Conservation (phyloP, 2,888 invertebrate genomes). For the Uropetala carovei region DNA sequence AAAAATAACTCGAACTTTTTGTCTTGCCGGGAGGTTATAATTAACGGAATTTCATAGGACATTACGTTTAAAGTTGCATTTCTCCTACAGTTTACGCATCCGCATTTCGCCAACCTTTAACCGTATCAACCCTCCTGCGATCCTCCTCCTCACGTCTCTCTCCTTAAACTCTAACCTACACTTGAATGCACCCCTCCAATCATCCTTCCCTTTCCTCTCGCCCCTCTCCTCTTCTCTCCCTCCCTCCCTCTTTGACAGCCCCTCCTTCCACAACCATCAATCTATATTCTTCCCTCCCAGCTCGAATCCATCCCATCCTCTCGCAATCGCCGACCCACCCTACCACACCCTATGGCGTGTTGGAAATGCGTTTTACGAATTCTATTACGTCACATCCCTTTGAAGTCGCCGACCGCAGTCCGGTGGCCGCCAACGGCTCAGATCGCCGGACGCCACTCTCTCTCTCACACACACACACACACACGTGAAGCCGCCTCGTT, state of each 20-base stretch:
- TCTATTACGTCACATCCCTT: constrained; percentile 23
- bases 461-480: not conserved
- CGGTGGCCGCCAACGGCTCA: constrained; percentile 19
- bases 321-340: not conserved
- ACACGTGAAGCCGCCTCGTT: too few relatives aligned
- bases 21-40: too few relatives aligned
- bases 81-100: too few relatives aligned
- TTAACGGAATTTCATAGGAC: too few relatives aligned
- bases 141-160: too few relatives aligned
- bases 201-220: not conserved
- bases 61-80: too few relatives aligned
- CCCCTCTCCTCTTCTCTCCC: not conserved
- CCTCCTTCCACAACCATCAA: not conserved
- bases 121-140: too few relatives aligned
- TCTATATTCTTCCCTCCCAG: not conserved
- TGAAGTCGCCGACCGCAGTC: constrained; percentile 25
- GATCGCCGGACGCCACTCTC: not conserved
- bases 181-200: not conserved
- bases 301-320: not conserved
- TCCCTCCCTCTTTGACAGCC: not conserved
- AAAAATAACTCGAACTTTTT: too few relatives aligned
- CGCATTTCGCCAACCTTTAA: too few relatives aligned
- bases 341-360: constrained; percentile 29
- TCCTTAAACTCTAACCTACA: too few relatives aligned
- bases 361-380: constrained; percentile 32